Conservation (phyloP, 2,888 invertebrate species). For the Pollenia amentaria region DNA sequence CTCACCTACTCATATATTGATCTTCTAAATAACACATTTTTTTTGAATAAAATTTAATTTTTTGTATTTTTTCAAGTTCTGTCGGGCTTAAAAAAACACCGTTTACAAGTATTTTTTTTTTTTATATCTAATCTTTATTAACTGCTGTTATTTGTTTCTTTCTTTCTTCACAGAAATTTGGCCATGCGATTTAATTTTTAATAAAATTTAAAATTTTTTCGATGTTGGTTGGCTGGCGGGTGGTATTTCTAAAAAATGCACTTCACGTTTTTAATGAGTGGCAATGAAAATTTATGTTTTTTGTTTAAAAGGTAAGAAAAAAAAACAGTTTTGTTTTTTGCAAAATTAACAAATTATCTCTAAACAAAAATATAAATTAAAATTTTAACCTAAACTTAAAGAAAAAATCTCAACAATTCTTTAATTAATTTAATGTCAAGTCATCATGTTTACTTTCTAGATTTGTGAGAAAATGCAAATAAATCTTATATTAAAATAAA, state of each 20-base stretch:
- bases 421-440: conserved; percentile 26
- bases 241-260: neutral
- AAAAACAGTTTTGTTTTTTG: neutral
- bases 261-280: neutral
- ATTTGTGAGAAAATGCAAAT: conserved; percentile 14
- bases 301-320: neutral
- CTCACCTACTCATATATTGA: too few species aligned
- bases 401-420: neutral
- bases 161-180: neutral
- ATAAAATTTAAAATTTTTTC: neutral
- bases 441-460: conserved; percentile 27
- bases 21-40: too few species aligned
- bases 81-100: too few species aligned
- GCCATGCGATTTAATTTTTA: neutral
- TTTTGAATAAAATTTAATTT: too few species aligned
- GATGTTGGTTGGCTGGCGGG: neutral
- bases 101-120: neutral
- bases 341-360: neutral
- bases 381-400: neutral
- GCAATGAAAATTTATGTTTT: conserved; percentile 17
- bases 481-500: neutral
- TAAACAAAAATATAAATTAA: neutral
- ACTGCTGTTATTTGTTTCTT: neutral
- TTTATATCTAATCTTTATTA: conserved; percentile 23
- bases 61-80: too few species aligned